These are phyloP conservation scores for Rhopalosiphum maidis DNA, from an alignment of 1,140 invertebrate genomes.

Conservation along the genomic window DNA sequence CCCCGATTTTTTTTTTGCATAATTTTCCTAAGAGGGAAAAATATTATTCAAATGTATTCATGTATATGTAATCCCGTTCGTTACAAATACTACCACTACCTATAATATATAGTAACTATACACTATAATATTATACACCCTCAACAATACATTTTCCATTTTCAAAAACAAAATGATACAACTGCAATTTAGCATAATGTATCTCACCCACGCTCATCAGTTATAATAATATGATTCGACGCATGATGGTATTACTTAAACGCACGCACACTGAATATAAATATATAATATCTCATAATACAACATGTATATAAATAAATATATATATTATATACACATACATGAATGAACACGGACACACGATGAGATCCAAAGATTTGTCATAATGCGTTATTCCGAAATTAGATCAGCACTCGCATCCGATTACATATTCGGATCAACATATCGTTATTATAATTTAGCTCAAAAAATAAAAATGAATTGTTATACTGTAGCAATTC, in stretches of 20 bases:
- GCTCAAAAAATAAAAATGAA: background rate
- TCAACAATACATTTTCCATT: background rate
- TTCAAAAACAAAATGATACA: background rate
- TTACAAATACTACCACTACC: background rate
- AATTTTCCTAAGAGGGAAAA: background rate
- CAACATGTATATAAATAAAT: background rate
- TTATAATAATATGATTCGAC: slow-evolving; percentile 2
- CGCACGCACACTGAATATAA: background rate
- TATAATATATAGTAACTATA: background rate
- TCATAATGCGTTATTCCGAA: background rate
- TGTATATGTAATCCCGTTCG: slow-evolving; percentile 7
- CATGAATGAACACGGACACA: background rate
- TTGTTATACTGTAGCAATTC: background rate
- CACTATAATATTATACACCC: slow-evolving; percentile 1
- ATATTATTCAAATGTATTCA: slow-evolving; percentile 3
- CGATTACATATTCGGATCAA: background rate
- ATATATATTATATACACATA: background rate
- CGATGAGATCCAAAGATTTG: background rate
- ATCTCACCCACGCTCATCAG: background rate
- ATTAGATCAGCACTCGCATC: background rate
- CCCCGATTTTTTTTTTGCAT: background rate
- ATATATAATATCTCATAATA: background rate
- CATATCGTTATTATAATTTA: background rate
- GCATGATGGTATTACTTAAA: background rate
- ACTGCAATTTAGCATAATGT: background rate